These are phyloP conservation scores for Pipistrellus nathusii DNA, from an alignment of 2,797 vertebrate species.

Conservation along the genomic window DNA sequence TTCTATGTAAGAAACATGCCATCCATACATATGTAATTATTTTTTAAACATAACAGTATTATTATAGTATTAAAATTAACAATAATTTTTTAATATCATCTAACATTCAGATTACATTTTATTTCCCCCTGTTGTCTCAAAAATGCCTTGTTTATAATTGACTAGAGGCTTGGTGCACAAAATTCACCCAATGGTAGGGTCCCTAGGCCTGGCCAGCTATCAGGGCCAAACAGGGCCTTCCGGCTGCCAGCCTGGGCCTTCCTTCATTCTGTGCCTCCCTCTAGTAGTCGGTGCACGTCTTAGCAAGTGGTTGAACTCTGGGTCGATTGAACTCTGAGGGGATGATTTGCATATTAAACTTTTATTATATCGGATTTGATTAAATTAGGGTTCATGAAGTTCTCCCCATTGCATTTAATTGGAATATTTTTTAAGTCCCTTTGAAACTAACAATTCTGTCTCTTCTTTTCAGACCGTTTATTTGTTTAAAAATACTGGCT, in stretches of 20 bases:
- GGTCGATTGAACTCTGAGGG: too few species aligned
- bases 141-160: neutral
- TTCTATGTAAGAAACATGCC: neutral
- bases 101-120: neutral
- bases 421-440: neutral
- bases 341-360: too few species aligned
- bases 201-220: too few species aligned
- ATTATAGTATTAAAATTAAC: neutral
- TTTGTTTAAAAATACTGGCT: neutral
- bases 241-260: too few species aligned
- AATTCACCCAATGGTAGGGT: too few species aligned
- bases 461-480: neutral
- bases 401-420: neutral
- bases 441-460: neutral
- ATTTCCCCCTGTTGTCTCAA: neutral
- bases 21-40: neutral
- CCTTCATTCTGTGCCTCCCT: too few species aligned
- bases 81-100: neutral
- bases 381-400: neutral
- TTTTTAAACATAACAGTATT: slow-evolving; percentile 32
- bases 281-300: too few species aligned
- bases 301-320: too few species aligned
- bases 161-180: neutral
- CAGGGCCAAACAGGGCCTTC: too few species aligned
- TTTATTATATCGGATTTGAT: neutral